Evolutionary conservation across 2,797 vertebrate genomes (phyloP).

Genomic region (Epinephelus coioides): DNA sequence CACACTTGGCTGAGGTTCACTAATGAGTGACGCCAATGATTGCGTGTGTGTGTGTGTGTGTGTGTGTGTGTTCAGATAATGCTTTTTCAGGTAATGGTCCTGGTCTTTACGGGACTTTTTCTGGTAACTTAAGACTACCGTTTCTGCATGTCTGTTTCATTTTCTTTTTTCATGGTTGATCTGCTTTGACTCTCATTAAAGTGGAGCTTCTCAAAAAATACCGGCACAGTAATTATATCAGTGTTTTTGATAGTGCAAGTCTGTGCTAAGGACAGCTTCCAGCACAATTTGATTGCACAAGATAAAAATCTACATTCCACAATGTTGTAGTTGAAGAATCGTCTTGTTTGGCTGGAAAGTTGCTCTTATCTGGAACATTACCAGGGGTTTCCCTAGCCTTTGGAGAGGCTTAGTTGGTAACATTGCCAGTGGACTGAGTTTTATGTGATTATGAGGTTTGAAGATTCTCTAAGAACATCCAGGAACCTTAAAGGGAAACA

Average conservation of each 20-base stretch:
- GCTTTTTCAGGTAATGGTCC: constrained; percentile 38
- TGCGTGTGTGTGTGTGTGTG: constrained; percentile 10
- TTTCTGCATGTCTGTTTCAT: constrained; percentile 44
- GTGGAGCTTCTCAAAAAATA: constrained; percentile 26
- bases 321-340: constrained; percentile 46
- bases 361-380: constrained; percentile 53
- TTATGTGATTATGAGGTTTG: constrained; percentile 52
- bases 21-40: constrained; percentile 50
- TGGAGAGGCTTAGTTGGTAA: constrained; percentile 51
- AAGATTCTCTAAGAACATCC: constrained; percentile 47
- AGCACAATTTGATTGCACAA: constrained; percentile 57
- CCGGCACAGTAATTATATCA: constrained; percentile 21
- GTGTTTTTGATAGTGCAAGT: constrained; percentile 25
- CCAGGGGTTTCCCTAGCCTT: constrained; percentile 55
- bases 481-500: constrained; percentile 39
- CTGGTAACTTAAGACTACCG: constrained; percentile 61
- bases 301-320: constrained; percentile 57
- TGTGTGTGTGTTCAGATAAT: constrained; percentile 23
- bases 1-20: constrained; percentile 44
- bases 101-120: constrained; percentile 74
- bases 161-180: constrained; percentile 60
- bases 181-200: constrained; percentile 51
- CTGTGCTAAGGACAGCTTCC: constrained; percentile 37
- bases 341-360: constrained; percentile 55
- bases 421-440: constrained; percentile 47